These are phyloP conservation scores for Chaetura pelagica DNA, from an alignment of 2,113 vertebrate genomes.

Conservation along the genomic window DNA sequence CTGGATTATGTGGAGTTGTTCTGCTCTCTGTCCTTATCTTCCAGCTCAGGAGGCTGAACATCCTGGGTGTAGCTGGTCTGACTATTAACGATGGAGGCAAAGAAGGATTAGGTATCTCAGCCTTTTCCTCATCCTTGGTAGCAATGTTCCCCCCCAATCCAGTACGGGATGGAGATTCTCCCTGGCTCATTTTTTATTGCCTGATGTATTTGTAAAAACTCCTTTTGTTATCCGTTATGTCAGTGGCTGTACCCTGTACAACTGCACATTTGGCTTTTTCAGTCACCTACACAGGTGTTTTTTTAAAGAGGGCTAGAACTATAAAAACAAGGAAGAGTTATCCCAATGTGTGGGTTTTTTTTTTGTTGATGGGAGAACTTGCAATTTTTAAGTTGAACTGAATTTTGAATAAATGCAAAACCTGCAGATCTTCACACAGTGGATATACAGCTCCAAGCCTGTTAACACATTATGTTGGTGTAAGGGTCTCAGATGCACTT, in stretches of 20 bases:
- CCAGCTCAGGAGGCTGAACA: too few species aligned
- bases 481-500: not conserved
- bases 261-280: not conserved
- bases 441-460: not conserved
- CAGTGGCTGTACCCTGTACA: not conserved
- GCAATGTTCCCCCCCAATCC: too few species aligned
- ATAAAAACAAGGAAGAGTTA: not conserved
- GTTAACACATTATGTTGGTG: accelerated
- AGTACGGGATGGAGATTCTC: too few species aligned
- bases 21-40: too few species aligned
- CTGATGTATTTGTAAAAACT: too few species aligned
- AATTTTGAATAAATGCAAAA: not conserved
- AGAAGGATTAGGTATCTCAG: too few species aligned
- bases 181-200: too few species aligned
- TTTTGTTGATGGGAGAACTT: not conserved
- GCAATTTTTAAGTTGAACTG: not conserved
- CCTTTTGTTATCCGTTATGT: too few species aligned
- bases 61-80: too few species aligned
- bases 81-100: too few species aligned
- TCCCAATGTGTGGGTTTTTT: not conserved
- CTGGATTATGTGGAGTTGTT: too few species aligned
- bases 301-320: not conserved
- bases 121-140: too few species aligned
- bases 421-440: not conserved
- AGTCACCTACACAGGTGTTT: not conserved